Evolutionary conservation across 2,888 invertebrate genomes (phyloP).

Genomic region (Trissoscelio sp.): DNA sequence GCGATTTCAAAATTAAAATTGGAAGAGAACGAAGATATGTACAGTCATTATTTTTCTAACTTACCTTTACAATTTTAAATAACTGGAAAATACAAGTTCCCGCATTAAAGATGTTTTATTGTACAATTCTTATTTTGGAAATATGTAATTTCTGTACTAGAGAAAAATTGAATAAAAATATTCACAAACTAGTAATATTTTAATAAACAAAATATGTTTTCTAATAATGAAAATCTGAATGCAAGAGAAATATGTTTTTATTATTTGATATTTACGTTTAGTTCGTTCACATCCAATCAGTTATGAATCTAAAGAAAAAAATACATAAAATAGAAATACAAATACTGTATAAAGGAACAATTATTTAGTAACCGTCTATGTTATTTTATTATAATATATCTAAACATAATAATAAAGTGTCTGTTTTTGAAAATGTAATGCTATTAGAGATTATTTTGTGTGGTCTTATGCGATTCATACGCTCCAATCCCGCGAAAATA

Average conservation of each 20-base stretch:
- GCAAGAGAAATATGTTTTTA: not conserved
- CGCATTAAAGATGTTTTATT: no score
- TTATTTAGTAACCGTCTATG: not conserved
- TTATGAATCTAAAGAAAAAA: not conserved
- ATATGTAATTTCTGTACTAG: no score
- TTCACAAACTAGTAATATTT: no score
- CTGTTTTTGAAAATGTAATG: conserved; percentile 30
- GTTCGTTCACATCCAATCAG: not conserved
- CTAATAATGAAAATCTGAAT: not conserved
- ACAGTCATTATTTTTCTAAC: no score
- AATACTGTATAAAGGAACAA: conserved; percentile 15
- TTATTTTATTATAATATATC: conserved; percentile 3
- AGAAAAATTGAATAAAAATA: no score
- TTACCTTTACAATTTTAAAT: no score
- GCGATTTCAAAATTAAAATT: no score
- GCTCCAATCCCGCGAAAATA: conserved; percentile 9
- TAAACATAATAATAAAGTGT: conserved; percentile 16
- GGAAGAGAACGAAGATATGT: no score
- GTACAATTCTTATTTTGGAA: no score
- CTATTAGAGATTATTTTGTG: conserved; percentile 13
- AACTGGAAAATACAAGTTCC: no score
- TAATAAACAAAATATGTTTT: no score
- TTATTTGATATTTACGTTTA: not conserved
- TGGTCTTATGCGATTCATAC: conserved; percentile 6
- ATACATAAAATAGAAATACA: conserved; percentile 8